These are phyloP conservation scores for Gopherus evgoodei DNA, from an alignment of 2,113 vertebrate species.

Conservation along the genomic window DNA sequence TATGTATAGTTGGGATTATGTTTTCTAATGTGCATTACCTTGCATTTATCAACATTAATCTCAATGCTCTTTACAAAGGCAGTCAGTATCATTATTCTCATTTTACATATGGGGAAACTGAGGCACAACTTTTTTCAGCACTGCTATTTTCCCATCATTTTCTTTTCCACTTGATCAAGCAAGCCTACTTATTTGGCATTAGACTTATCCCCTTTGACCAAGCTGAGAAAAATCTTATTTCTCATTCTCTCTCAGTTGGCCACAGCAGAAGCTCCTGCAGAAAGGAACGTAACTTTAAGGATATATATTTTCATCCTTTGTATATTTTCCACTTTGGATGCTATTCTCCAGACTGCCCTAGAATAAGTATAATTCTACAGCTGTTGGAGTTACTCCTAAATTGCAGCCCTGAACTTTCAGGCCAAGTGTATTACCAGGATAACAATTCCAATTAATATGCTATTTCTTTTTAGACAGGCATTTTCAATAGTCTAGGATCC, in stretches of 20 bases:
- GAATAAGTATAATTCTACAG: neutral
- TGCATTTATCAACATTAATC: too few species aligned
- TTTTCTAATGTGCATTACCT: too few species aligned
- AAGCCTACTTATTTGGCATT: neutral
- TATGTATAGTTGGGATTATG: too few species aligned
- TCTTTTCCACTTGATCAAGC: neutral
- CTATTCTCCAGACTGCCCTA: neutral
- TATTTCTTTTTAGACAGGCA: neutral
- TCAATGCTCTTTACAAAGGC: too few species aligned
- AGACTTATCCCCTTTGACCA: neutral
- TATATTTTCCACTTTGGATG: neutral
- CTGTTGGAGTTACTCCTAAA: neutral
- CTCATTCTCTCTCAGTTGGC: neutral
- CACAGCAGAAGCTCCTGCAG: neutral
- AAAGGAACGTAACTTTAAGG: neutral
- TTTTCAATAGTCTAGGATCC: conserved; percentile 10
- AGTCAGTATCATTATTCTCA: too few species aligned
- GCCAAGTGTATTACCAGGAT: neutral
- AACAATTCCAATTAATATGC: too few species aligned
- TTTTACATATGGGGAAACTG: too few species aligned
- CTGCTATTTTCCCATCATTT: neutral
- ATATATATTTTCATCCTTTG: neutral
- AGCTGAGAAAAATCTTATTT: neutral
- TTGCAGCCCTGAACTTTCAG: neutral
- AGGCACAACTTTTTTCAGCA: neutral